Base-by-base conservation (phyloP, 1,140 invertebrate species). In the Drosophila funebris region DNA sequence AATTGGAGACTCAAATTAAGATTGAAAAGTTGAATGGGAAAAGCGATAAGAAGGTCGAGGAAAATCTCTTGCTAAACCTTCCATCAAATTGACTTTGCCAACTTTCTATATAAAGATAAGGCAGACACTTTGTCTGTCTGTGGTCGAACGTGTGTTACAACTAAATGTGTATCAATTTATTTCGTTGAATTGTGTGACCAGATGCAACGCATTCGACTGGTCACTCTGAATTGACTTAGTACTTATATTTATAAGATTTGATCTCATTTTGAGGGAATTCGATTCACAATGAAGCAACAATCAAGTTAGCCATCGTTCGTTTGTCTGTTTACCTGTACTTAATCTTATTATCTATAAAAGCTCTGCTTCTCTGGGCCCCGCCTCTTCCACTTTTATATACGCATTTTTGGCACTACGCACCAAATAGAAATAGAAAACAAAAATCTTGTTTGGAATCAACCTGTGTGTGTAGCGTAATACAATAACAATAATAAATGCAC, bases 401-500 rank as follows among this genome's bases (percentile, higher is more conserved):
- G n/a, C 1, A 8, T 14, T 1, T 29, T 33, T 3, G 56, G 3
- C 2, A 13, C n/a, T 3, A 14, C 24, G 22, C 44, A 27, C 43
- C 11, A 66, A 24, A 36, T 48, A 14, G 22, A 48, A 50, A 58
- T 24, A 46, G 22, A 54, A 57, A 37, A 44, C 9, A 44, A 48
- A 57, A 41, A 67, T 50, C 13, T 24, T 36, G 9, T 8, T 36
- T 44, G 41, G 24, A 53, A 64, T 31, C 16, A 22, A 22, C 22
- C 14, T 52, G 27, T 50, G 11, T 46, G 2, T 11, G n/a, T 33
- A 27, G 7, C 20, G 22, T 41, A 43, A 53, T 29, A 63, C 8
- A 68, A 61, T 72, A 75, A 62, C 54, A 61, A 61, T 50, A 61
- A 74, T 78, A 83, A 82, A 74, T 74, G 60, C 79, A 60, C 54